phyloP scores from a whole-genome alignment of 2,113 vertebrate genomes.

The Zosterops hypoxanthus region DNA sequence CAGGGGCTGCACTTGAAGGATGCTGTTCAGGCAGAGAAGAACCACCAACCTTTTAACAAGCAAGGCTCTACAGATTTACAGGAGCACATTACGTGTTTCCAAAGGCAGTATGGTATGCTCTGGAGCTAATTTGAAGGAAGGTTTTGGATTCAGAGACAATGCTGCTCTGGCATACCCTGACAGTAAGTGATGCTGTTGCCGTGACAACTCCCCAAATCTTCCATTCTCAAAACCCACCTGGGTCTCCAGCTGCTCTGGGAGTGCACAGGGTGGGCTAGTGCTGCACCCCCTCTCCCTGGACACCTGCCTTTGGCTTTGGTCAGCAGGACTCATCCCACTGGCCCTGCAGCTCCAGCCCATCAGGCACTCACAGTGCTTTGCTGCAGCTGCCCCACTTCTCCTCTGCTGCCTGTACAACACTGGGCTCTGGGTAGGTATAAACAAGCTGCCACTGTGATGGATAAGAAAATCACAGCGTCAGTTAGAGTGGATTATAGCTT shows the following conservation, averaged over 20 bases:
- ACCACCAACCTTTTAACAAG: background rate
- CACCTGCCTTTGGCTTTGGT: background rate
- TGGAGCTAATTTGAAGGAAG: background rate
- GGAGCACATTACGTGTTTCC: background rate
- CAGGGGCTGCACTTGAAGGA: background rate
- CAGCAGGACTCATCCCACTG: background rate
- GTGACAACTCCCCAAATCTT: background rate
- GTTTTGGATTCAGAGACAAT: background rate
- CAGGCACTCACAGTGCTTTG: background rate
- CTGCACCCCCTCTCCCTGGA: background rate
- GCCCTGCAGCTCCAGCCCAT: background rate
- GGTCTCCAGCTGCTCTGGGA: background rate
- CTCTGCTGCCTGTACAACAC: background rate
- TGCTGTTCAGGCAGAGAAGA: background rate
- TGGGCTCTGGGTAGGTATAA: background rate
- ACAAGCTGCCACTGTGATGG: background rate
- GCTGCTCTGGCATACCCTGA: background rate
- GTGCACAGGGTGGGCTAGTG: background rate
- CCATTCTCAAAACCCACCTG: background rate
- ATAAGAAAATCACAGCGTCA: conserved; percentile 5
- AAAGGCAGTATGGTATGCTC: background rate
- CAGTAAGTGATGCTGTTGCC: background rate
- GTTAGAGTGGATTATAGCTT: background rate
- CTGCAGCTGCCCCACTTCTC: background rate
- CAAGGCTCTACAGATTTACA: background rate